Base-by-base conservation (phyloP, 1,140 invertebrate genomes). In the Anoplolepis gracilipes region DNA sequence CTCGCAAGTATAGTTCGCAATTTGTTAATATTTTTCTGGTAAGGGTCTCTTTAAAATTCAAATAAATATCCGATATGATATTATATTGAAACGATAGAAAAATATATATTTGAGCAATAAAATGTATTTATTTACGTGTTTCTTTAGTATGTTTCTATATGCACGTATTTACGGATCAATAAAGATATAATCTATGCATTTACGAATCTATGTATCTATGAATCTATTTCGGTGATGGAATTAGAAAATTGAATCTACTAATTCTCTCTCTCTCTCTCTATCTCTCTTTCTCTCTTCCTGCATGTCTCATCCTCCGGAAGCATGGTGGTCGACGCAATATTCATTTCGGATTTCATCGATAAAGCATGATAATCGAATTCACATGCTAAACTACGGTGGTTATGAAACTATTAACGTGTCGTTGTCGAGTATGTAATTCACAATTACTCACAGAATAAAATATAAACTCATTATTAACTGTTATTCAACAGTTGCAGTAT, bases 341-440 rank as follows among this genome's bases (percentile, higher is more conserved):
- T 72, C 78, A 72, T 82, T 82, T 82, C 55, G 78, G 55, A 82
- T 82, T 73, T 59, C 78, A 73, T 82, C 78, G 78, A 82, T 82
- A 82, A 82, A 82, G 67, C 78, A 61, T 82, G 67, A 82, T 82
- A 82, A 82, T 82, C 78, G 78, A 82, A 82, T 82, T 82, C 78
- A 55, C 67, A 42, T 82, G 78, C 78, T 72, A 82, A 82, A 82
- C 67, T 39, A 82, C 28, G 73, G 53, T 62, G 78, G 78, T 82
- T 82, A 73, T 82, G 78, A 82, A 82, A 82, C 78, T 82, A 73
- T 82, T 82, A 82, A 82, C 25, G 67, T 28, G 28, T 53, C 36
- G 55, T 59, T 59, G 53, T 82, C 19, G 78, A 73, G 36, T 59
- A 73, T 82, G 67, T 82, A 82, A 82, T 82, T 72, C 69, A 82